phyloP scores from a whole-genome alignment of 2,113 vertebrate species.

The Motacilla tschutschensis region DNA sequence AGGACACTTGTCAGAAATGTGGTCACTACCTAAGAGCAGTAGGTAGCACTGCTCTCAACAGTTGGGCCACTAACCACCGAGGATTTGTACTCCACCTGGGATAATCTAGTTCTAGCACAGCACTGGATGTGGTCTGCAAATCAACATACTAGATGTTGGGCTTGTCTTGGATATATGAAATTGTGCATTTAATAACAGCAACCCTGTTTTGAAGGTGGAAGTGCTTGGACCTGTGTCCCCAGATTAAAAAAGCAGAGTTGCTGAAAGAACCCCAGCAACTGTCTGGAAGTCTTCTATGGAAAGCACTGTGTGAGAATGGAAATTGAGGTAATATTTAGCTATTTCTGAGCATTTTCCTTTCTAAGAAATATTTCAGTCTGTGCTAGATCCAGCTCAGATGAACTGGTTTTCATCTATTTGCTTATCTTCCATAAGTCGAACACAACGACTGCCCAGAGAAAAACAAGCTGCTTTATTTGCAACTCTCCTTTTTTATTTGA shows the following conservation, averaged over 20 bases:
- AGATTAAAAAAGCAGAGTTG: neutral
- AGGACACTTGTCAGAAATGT: neutral
- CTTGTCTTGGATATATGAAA: neutral
- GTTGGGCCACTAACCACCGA: accelerated
- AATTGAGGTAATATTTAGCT: neutral
- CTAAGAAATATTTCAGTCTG: neutral
- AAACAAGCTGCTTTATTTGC: neutral
- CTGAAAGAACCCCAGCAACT: neutral
- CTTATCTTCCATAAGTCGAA: neutral
- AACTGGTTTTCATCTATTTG: neutral
- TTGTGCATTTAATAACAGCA: neutral
- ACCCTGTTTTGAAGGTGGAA: neutral
- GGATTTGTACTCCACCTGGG: neutral
- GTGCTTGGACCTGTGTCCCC: neutral
- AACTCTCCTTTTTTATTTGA: neutral
- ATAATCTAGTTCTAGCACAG: neutral
- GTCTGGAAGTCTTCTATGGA: neutral
- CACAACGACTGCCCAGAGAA: neutral
- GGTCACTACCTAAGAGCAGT: neutral
- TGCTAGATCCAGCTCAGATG: neutral
- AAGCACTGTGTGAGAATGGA: neutral
- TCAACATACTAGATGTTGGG: neutral
- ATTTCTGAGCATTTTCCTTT: neutral
- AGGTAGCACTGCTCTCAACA: neutral
- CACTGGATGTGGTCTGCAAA: neutral